These are phyloP conservation scores for Talpa occidentalis DNA, from an alignment of 2,113 vertebrate species.

Conservation along the genomic window DNA sequence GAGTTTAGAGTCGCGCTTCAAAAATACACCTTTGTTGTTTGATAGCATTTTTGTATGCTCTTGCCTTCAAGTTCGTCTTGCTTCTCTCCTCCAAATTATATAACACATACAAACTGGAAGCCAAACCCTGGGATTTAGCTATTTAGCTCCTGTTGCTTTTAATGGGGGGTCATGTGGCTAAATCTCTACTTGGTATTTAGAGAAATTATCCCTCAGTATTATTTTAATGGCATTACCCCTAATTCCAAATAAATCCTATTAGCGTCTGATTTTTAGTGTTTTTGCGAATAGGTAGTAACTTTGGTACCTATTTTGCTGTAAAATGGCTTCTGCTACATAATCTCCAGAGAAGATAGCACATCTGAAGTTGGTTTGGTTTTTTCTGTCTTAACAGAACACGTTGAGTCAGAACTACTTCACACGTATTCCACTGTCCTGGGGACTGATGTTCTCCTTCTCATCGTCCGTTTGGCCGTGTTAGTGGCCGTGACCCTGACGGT, in stretches of 20 bases:
- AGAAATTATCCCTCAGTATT: constrained; percentile 68
- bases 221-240: constrained; percentile 74
- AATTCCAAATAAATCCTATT: constrained; percentile 80
- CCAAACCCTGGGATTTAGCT: constrained; percentile 67
- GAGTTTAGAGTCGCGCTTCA: background rate
- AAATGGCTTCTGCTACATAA: constrained; percentile 10
- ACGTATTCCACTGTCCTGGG: constrained; percentile 92
- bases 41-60: background rate
- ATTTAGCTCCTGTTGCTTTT: constrained; percentile 70
- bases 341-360: background rate
- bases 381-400: constrained; percentile 84
- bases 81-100: background rate
- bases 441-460: constrained; percentile 92
- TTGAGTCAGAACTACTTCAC: constrained; percentile 95
- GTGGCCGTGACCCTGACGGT: constrained; percentile 97
- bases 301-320: background rate
- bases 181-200: constrained; percentile 72
- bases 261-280: constrained; percentile 54
- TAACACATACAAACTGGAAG: background rate
- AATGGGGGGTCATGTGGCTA: constrained; percentile 72
- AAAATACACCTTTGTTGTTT: background rate
- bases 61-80: background rate
- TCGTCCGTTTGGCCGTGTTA: constrained; percentile 96
- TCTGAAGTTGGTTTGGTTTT: background rate
- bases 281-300: constrained; percentile 60